Conservation (phyloP, 2,888 invertebrate species). For the Archips xylosteana region DNA sequence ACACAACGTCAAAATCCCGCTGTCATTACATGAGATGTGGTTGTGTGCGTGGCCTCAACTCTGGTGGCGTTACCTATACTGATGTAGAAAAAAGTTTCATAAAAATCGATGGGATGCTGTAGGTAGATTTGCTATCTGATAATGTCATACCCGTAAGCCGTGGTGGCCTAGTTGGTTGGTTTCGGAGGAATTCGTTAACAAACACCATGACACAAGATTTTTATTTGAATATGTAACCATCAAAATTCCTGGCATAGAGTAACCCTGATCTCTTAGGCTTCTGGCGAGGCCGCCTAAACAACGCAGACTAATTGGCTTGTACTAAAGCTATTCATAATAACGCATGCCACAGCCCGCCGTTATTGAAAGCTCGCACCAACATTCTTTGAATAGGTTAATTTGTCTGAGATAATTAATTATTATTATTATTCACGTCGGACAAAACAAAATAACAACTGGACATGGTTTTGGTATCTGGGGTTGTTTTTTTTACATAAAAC, state of each 20-base stretch:
- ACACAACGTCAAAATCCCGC: no score
- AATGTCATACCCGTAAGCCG: no score
- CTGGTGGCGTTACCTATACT: no score
- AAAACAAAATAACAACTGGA: conserved; percentile 12
- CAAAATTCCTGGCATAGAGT: conserved; percentile 20
- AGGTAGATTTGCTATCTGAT: no score
- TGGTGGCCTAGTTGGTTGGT: no score
- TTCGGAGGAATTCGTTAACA: no score
- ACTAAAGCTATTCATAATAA: conserved; percentile 25
- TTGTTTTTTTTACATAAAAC: background rate
- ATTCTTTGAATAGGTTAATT: conserved; percentile 37
- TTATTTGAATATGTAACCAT: background rate
- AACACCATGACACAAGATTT: no score
- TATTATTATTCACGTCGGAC: conserved; percentile 11
- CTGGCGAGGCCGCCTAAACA: conserved; percentile 45
- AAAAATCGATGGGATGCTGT: no score
- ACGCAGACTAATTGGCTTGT: conserved; percentile 49
- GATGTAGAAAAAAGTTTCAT: no score
- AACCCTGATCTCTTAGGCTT: conserved; percentile 32
- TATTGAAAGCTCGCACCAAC: conserved; percentile 27
- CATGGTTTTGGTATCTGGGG: background rate
- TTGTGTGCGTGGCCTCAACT: no score
- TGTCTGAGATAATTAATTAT: conserved; percentile 30
- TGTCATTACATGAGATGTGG: no score
- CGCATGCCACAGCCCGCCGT: conserved; percentile 11